These are phyloP conservation scores for Shinisaurus crocodilurus DNA, from an alignment of 2,113 vertebrate genomes.

Conservation along the genomic window DNA sequence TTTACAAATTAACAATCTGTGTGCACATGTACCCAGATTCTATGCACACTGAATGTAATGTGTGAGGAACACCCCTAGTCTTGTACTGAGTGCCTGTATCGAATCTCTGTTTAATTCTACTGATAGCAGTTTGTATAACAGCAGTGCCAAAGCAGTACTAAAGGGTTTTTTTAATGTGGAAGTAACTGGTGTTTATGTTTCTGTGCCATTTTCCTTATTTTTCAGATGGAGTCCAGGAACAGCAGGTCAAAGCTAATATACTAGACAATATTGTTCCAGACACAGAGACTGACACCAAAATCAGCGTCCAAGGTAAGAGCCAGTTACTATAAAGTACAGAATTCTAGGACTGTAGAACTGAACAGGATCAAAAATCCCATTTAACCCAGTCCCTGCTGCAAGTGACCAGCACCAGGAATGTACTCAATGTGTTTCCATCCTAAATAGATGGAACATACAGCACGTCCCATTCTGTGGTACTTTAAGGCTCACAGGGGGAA, in stretches of 20 bases:
- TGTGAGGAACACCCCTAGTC: neutral
- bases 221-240: constrained; percentile 67
- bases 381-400: neutral
- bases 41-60: neutral
- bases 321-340: too few relatives aligned
- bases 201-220: neutral
- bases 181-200: neutral
- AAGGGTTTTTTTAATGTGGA: neutral
- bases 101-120: neutral
- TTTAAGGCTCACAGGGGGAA: too few relatives aligned
- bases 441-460: neutral
- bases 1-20: neutral
- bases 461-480: too few relatives aligned
- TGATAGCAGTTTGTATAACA: neutral
- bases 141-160: neutral
- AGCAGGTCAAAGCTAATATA: constrained; percentile 31
- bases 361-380: neutral
- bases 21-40: neutral
- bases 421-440: neutral
- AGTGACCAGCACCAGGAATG: neutral
- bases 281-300: constrained; percentile 71
- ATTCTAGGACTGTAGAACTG: too few relatives aligned
- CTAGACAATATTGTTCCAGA: constrained; percentile 75
- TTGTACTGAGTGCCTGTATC: neutral
- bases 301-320: constrained; percentile 75